A percentile compares a stretch with the other conserved stretches of the same genome.
Conservation (phyloP, 2,888 invertebrate genomes). For the Conops quadrifasciatus region DNA sequence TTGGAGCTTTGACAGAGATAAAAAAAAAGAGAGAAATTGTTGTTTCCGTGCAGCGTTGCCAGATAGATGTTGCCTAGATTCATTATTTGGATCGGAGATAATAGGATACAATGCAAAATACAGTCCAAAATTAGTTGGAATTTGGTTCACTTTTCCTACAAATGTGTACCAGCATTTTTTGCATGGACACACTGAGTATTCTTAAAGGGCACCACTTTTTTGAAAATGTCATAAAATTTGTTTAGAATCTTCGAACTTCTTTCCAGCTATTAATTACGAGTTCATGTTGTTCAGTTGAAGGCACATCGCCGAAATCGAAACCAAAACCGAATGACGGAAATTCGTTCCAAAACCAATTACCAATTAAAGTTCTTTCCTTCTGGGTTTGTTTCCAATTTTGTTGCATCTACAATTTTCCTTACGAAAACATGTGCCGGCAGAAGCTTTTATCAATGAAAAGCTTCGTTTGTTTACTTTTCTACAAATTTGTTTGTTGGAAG, state of each 20-base stretch:
- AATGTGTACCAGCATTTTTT: too few species aligned
- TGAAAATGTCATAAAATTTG: too few species aligned
- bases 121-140: too few species aligned
- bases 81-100: too few species aligned
- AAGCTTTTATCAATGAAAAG: slow-evolving; percentile 60
- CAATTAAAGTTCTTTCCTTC: too few species aligned
- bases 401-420: slow-evolving; percentile 1
- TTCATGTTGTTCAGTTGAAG: background rate
- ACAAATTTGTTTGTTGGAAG: background rate
- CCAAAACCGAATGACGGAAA: background rate
- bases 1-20: background rate
- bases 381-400: slow-evolving; percentile 3
- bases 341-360: too few species aligned
- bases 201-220: too few species aligned
- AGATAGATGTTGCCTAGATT: background rate
- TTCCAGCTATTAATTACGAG: too few species aligned
- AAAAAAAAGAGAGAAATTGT: background rate
- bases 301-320: background rate
- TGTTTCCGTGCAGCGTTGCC: background rate
- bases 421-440: slow-evolving; percentile 27
- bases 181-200: too few species aligned
- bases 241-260: background rate
- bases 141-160: too few species aligned
- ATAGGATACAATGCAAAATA: too few species aligned
- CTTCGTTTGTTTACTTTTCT: slow-evolving; percentile 57